Conservation (phyloP, 2,113 vertebrate genomes). For the Siniperca knerii region DNA sequence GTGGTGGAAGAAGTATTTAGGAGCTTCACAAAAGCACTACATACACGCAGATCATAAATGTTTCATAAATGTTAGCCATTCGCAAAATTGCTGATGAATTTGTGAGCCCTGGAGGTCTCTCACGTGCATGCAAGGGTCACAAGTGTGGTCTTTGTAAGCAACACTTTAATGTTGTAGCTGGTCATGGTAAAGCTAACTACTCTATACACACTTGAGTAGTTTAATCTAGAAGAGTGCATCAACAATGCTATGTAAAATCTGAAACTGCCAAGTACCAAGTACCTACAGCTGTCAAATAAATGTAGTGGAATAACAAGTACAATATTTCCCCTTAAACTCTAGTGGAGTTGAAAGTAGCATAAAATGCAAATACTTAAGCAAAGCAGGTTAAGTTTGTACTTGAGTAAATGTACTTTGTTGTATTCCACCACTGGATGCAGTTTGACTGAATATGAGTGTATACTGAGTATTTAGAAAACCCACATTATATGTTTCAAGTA, state of each 20-base stretch:
- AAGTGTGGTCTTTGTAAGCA: not conserved
- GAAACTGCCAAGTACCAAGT: not conserved
- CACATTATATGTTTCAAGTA: not conserved
- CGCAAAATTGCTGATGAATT: not conserved
- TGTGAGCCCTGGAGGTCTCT: not conserved
- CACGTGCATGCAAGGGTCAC: not conserved
- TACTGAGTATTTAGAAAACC: not conserved
- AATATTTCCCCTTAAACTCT: not conserved
- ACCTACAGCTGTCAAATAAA: not conserved
- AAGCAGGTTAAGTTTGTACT: no score
- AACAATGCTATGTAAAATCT: not conserved
- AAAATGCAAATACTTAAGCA: no score
- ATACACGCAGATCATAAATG: not conserved
- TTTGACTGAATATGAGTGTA: not conserved
- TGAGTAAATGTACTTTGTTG: not conserved
- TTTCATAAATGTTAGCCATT: not conserved
- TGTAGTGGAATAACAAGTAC: not conserved
- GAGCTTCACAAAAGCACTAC: not conserved
- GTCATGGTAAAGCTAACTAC: not conserved
- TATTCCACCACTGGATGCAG: not conserved
- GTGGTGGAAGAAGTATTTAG: not conserved
- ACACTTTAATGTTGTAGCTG: not conserved
- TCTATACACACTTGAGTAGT: not conserved
- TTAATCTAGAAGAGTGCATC: not conserved
- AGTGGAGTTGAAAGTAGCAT: not conserved